phyloP scores from a whole-genome alignment of 2,797 vertebrate species.

The Pampus argenteus region DNA sequence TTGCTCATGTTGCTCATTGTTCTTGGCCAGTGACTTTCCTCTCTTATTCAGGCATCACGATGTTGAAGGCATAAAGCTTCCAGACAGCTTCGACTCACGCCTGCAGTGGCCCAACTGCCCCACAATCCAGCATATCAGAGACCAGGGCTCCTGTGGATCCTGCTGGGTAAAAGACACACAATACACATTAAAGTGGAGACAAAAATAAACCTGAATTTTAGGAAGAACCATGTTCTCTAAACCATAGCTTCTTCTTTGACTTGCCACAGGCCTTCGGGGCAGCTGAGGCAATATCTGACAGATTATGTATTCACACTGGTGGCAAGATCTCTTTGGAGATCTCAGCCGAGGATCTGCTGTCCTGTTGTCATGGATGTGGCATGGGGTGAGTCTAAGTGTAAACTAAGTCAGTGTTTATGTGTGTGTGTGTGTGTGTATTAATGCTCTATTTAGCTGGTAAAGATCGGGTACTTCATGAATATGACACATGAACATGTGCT shows the following conservation, averaged over 20 bases:
- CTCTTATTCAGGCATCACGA: slow-evolving; percentile 78
- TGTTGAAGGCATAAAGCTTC: slow-evolving; percentile 80
- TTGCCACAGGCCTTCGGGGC: slow-evolving; percentile 91
- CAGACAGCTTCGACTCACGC: slow-evolving; percentile 90
- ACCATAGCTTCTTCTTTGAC: background rate
- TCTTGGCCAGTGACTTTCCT: slow-evolving; percentile 8
- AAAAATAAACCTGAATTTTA: background rate
- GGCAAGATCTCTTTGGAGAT: slow-evolving; percentile 89
- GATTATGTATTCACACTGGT: slow-evolving; percentile 89
- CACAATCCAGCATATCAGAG: slow-evolving; percentile 91
- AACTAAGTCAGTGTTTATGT: background rate
- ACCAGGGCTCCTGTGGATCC: slow-evolving; percentile 95
- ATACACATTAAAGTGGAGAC: background rate
- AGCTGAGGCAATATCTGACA: slow-evolving; percentile 92
- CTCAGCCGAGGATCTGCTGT: slow-evolving; percentile 93
- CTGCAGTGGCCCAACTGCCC: slow-evolving; percentile 91
- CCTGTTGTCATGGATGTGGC: slow-evolving; percentile 92
- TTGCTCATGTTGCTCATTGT: too few species aligned
- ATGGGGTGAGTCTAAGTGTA: slow-evolving; percentile 85
- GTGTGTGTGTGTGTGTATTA: background rate
- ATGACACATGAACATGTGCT: background rate
- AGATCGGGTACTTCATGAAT: background rate
- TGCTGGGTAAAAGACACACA: slow-evolving; percentile 89
- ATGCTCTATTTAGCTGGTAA: background rate
- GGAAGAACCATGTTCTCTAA: background rate